Evolutionary conservation across 2,797 vertebrate genomes (phyloP), one percentile per base, ranked within the genome.

Genomic region (Naso thynnoides): DNA sequence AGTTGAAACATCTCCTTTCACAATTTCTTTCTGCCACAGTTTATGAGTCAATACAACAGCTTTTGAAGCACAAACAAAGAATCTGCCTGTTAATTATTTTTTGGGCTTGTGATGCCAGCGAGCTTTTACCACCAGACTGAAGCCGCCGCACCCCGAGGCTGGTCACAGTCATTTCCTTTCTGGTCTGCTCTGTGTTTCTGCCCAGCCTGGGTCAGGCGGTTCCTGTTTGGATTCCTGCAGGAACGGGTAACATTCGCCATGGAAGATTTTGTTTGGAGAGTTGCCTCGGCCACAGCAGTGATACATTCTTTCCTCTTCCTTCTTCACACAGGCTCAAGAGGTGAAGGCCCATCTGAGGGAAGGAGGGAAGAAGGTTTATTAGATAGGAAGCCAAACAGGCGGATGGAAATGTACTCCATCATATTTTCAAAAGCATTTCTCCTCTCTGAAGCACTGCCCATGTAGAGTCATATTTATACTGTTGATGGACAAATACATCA

Each of bases 151-250:
- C 78, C 87, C 85, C 1, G 15, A 77, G 80, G 78, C 83, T 18
- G 21, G 4, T 60, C 70, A 61, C 72, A 64, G 27, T 89, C 86
- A 90, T 91, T 89, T 92, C 91, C 92, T 89, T 21, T 83, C 65
- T 73, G 85, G 79, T 80, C 65, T n/a, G 7, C 19, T 86, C 76
- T 41, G 61, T 75, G 54, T 45, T 78, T 56, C 61, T 59, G 73
- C 69, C 83, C 63, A 24, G 70, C 64, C 57, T 42, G 41, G 76
- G 54, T 81, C 83, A 78, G 76, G 61, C 84, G 57, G 68, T 92
- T 93, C 89, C 90, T 94, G 93, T 94, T 93, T 92, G 88, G 80
- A 85, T 90, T 92, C 78, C 83, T 85, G 71, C 56, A 83, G 78
- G 76, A 86, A 64, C 44, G 75, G 76, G 70, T 71, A 60, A 75